phyloP scores from a whole-genome alignment of 2,888 invertebrate genomes.

The Hermaeophaga mercurialis region DNA sequence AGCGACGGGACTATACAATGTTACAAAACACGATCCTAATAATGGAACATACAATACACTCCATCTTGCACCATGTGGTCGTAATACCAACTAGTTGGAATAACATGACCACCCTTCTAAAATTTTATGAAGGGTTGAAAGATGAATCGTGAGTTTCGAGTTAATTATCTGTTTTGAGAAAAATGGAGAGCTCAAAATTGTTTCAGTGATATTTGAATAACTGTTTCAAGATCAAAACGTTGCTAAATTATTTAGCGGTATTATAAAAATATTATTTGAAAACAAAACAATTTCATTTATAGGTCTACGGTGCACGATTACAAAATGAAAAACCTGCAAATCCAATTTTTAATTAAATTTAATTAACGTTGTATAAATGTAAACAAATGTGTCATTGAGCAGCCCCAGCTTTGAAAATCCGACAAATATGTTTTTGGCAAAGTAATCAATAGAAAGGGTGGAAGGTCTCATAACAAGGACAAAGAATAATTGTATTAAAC shows the following conservation, averaged over 20 bases:
- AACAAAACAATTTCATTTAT: slow-evolving; percentile 10
- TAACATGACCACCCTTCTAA: slow-evolving; percentile 33
- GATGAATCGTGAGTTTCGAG: slow-evolving; percentile 27
- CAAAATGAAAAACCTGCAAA: not conserved
- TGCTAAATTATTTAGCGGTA: slow-evolving; percentile 8
- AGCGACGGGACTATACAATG: slow-evolving; percentile 16
- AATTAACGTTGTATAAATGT: no score
- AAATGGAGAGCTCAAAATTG: slow-evolving; percentile 11
- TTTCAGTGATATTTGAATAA: not conserved
- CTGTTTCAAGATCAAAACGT: not conserved
- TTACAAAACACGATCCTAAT: slow-evolving; percentile 34
- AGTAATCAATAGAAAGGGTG: no score
- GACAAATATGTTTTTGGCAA: no score
- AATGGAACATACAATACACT: slow-evolving; percentile 51
- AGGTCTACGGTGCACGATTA: not conserved
- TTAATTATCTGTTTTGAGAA: slow-evolving; percentile 14
- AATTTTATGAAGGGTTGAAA: slow-evolving; percentile 35
- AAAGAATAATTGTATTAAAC: no score
- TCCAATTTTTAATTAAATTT: slow-evolving; percentile 6
- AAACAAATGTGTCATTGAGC: no score
- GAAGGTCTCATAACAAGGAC: no score
- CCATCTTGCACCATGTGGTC: slow-evolving; percentile 55
- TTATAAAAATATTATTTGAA: slow-evolving; percentile 15
- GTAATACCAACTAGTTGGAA: slow-evolving; percentile 46
- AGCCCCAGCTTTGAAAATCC: no score